A percentile compares a stretch with the other conserved stretches of the same genome.
These are phyloP conservation scores for Anoplopoma fimbria DNA, from an alignment of 2,113 vertebrate genomes.

Conservation along the genomic window DNA sequence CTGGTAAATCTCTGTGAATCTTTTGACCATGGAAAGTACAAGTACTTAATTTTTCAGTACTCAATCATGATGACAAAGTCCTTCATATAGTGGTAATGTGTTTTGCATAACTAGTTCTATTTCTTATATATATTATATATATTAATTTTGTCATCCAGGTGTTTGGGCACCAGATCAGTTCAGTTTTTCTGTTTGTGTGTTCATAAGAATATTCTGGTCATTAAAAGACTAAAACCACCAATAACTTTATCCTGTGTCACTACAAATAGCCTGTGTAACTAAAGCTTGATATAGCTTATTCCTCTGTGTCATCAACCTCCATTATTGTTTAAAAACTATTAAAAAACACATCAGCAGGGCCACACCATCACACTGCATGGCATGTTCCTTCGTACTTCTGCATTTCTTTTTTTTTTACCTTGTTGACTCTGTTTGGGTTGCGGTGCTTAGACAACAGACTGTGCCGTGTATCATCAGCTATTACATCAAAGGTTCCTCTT, in stretches of 20 bases:
- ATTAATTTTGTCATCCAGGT: background rate
- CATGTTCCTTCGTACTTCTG: too few species aligned
- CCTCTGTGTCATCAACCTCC: too few species aligned
- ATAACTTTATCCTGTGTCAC: too few species aligned
- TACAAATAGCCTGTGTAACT: too few species aligned
- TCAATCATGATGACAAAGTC: too few species aligned
- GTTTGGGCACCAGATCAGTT: background rate
- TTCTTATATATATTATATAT: background rate
- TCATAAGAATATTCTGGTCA: background rate
- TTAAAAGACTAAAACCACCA: too few species aligned
- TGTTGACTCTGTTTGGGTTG: slow-evolving; percentile 30
- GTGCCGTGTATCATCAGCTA: slow-evolving; percentile 2
- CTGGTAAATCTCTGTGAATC: background rate
- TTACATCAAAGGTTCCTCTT: slow-evolving; percentile 38
- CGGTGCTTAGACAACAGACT: slow-evolving; percentile 24
- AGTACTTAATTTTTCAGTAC: too few species aligned
- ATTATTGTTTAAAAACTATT: too few species aligned
- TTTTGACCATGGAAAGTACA: background rate
- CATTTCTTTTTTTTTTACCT: background rate
- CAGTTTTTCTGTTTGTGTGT: background rate
- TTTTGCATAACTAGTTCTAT: background rate
- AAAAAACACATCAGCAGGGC: too few species aligned
- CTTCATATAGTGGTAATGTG: too few species aligned
- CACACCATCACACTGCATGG: too few species aligned
- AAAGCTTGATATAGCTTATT: too few species aligned